phyloP scores from a whole-genome alignment of 2,113 vertebrate species.

The Pedetes capensis region DNA sequence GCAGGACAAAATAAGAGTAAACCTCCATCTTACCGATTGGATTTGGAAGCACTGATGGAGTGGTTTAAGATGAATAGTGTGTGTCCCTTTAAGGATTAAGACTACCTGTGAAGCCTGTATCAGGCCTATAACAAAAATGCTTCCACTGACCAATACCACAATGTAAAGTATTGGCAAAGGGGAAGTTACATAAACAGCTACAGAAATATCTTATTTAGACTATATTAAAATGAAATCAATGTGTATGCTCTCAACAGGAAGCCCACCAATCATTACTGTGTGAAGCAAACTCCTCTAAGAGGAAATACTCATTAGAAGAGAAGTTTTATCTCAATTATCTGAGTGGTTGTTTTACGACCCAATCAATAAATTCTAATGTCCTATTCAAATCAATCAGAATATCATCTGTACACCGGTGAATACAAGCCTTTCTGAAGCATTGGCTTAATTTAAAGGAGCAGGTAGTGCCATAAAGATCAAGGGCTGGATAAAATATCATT shows the following conservation, averaged over 20 bases:
- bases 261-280: background rate
- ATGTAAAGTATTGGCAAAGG: background rate
- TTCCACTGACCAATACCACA: background rate
- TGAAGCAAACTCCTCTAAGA: background rate
- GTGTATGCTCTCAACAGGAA: background rate
- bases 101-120: background rate
- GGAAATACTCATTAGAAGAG: background rate
- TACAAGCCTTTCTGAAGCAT: background rate
- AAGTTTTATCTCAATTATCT: background rate
- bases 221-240: background rate
- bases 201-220: background rate
- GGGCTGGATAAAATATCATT: background rate
- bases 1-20: background rate
- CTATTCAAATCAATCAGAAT: background rate
- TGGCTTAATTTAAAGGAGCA: background rate
- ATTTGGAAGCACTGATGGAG: background rate
- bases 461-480: background rate
- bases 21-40: background rate
- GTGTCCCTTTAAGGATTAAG: background rate
- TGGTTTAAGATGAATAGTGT: background rate
- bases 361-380: conserved; percentile 19
- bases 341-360: background rate
- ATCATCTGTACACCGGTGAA: background rate
- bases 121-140: background rate
- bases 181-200: background rate